Base-by-base conservation (phyloP, 2,888 invertebrate genomes). In the Congeria kusceri region DNA sequence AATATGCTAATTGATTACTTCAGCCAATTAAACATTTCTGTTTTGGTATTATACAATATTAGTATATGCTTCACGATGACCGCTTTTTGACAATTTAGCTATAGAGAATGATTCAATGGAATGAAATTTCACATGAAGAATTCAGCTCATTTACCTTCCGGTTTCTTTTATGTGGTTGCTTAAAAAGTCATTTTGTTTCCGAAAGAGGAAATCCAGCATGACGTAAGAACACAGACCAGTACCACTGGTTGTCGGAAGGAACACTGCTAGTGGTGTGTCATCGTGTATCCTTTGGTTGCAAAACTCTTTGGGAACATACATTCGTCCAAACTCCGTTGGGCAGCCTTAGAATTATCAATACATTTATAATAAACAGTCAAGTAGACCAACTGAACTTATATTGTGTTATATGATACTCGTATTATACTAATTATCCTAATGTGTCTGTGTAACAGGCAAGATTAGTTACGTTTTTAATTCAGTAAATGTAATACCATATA, bases 151-250 rank as follows among this genome's bases (percentile, higher is more conserved):
- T n/a, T 44, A 62, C 62, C 62, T 62, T 62, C 44, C 47, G 11
- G 78, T 73, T 13, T 62, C 72, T 59, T 77, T 62, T 46, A 72
- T 65, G 58, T 81, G 82, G 28, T 70, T 79, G 15, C 85, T 83
- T 47, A 91, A 69, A 80, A 90, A 88, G 18, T 86, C 83, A 74
- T 91, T 91, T 66, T 91, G 89, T 59, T 82, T 83, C 15, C 75
- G 68, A 47, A 84, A 62, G 23, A 91, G 83, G 77, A 80, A 88
- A 66, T 88, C 83, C n/a, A 90, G 71, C 28, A 90, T 75, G 13
- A 86, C 86, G 27, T 87, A 83, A 23, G 90, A 77, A 62, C 90
- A 91, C n/a, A 89, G 80, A 9, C 90, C 90, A 3, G 67, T 77
- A 7, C 87, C 89, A n/a, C 78, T 80, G n/a, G 69, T 69, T 15